phyloP scores from a whole-genome alignment of 2,888 invertebrate species.

The Xestia sexstrigata region DNA sequence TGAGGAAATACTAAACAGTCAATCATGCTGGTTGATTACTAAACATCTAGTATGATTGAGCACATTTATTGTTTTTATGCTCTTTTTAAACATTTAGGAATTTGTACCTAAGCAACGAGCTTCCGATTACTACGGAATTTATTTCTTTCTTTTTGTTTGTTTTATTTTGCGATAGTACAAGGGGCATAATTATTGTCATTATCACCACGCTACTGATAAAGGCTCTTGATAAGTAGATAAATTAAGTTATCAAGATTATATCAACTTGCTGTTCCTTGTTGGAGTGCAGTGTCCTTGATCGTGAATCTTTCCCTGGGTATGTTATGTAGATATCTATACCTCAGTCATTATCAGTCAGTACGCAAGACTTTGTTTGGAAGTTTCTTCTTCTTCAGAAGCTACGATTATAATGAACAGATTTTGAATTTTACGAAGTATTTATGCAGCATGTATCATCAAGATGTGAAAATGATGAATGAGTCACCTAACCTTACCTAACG shows the following conservation, averaged over 20 bases:
- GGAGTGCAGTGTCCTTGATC: neutral
- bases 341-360: neutral
- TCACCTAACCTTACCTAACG: too few species aligned
- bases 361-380: neutral
- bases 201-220: conserved; percentile 23
- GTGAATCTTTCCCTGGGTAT: neutral
- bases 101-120: neutral
- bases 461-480: too few species aligned
- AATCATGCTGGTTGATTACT: neutral
- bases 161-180: neutral
- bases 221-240: conserved; percentile 7
- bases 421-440: neutral
- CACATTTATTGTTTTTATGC: neutral
- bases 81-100: neutral
- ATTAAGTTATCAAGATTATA: neutral
- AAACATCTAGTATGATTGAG: neutral
- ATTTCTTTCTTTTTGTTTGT: too few species aligned
- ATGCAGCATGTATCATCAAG: neutral
- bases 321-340: neutral
- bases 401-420: neutral
- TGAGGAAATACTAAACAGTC: neutral
- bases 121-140: neutral
- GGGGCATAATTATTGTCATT: conserved; percentile 3
- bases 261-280: neutral
- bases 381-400: neutral